phyloP scores from a whole-genome alignment of 2,797 vertebrate genomes.

The Micrastur ruficollis region DNA sequence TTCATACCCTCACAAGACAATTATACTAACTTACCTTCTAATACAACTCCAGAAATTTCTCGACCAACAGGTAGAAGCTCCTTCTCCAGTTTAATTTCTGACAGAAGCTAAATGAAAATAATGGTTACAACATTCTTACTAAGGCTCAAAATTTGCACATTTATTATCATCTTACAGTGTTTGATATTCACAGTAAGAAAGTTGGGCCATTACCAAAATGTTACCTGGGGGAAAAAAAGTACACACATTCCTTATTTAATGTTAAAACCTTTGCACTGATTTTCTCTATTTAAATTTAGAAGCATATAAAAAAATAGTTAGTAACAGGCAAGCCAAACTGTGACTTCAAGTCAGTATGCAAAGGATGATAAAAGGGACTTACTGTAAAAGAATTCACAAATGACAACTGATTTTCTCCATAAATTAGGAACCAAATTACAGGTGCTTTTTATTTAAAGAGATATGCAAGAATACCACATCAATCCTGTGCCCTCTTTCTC shows the following conservation, averaged over 20 bases:
- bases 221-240: not conserved
- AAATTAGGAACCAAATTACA: not conserved
- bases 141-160: not conserved
- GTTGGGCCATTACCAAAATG: not conserved
- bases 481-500: not conserved
- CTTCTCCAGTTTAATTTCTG: constrained; percentile 82
- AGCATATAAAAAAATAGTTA: not conserved
- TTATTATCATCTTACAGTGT: not conserved
- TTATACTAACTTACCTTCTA: constrained; percentile 80
- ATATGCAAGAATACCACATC: not conserved
- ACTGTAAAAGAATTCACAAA: not conserved
- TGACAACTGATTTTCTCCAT: not conserved
- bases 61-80: constrained; percentile 88
- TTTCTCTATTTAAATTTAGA: not conserved
- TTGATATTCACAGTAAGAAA: not conserved
- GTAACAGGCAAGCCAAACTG: not conserved
- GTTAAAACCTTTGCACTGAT: not conserved
- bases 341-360: not conserved
- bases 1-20: not conserved
- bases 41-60: constrained; percentile 88
- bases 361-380: not conserved
- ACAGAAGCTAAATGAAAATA: constrained; percentile 79
- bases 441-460: not conserved
- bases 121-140: not conserved
- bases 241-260: not conserved